Evolutionary conservation across 2,888 invertebrate genomes (phyloP).

Genomic region (Cephus rjabovi): DNA sequence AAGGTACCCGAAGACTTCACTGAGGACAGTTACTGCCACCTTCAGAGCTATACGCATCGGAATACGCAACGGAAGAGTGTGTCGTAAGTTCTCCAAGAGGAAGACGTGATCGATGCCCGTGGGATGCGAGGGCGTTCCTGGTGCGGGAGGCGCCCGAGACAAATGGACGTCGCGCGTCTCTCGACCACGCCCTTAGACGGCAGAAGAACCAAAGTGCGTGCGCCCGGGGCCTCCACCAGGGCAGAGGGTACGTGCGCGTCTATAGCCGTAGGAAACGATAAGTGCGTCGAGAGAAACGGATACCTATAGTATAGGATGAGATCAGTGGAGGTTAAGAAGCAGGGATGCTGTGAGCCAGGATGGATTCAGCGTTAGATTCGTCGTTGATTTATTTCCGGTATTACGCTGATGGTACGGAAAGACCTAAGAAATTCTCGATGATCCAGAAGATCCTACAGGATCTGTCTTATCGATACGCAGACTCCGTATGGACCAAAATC

Average conservation of each 20-base stretch:
- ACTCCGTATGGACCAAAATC: neutral
- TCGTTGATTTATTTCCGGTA: neutral
- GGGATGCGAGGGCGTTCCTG: constrained; percentile 67
- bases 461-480: neutral
- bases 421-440: too few species aligned
- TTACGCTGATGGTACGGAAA: neutral
- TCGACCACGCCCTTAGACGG: constrained; percentile 60
- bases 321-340: neutral
- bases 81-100: constrained; percentile 42
- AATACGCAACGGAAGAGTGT: constrained; percentile 11
- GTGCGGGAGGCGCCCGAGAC: constrained; percentile 67
- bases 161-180: constrained; percentile 68
- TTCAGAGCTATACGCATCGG: constrained; percentile 3
- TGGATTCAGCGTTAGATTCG: neutral
- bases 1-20: neutral
- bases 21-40: neutral
- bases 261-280: constrained; percentile 22
- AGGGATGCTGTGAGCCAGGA: neutral
- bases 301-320: neutral
- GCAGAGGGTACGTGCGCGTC: constrained; percentile 26
- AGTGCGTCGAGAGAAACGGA: constrained; percentile 20
- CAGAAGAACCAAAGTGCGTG: constrained; percentile 34
- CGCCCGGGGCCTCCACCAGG: constrained; percentile 28
- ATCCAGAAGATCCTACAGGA: too few species aligned
- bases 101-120: constrained; percentile 67